phyloP scores from a whole-genome alignment of 92 coral and sea anemone genomes.

The Plumapathes pennacea region DNA sequence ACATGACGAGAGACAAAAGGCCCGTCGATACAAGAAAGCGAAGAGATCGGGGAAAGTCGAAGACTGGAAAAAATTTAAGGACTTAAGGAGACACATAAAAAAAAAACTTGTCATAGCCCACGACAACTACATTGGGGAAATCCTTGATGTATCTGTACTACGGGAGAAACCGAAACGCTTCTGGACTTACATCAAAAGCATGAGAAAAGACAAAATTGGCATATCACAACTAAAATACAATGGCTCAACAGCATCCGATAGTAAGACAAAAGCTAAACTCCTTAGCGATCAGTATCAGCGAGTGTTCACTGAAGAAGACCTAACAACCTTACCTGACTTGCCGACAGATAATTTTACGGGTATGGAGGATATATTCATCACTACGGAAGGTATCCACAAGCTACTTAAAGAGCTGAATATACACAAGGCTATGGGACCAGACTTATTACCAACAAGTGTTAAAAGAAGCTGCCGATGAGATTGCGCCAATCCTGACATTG shows the following conservation, averaged over 20 bases:
- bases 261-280: slow-evolving; percentile 12
- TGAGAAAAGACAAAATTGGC: slow-evolving; percentile 5
- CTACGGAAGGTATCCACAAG: slow-evolving; percentile 9
- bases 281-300: slow-evolving; percentile 20
- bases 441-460: slow-evolving; percentile 27
- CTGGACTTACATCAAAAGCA: slow-evolving; percentile 9
- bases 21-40: no score
- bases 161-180: no score
- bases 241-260: slow-evolving; percentile 19
- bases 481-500: slow-evolving; percentile 18
- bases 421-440: slow-evolving; percentile 21
- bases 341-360: slow-evolving; percentile 4
- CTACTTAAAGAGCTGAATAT: slow-evolving; percentile 10
- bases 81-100: no score
- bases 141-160: no score
- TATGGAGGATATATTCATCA: slow-evolving; percentile 19
- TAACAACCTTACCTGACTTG: slow-evolving; percentile 7
- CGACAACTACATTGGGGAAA: no score
- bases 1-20: no score
- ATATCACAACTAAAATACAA: slow-evolving; percentile 8
- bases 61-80: no score
- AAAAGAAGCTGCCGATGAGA: slow-evolving; percentile 22
- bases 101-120: no score
- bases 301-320: slow-evolving; percentile 20
- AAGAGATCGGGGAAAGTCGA: no score